A percentile compares a stretch with the other conserved stretches of the same genome.
These are phyloP conservation scores for Temnothorax ravouxi DNA, from an alignment of 2,888 invertebrate genomes.

Conservation along the genomic window DNA sequence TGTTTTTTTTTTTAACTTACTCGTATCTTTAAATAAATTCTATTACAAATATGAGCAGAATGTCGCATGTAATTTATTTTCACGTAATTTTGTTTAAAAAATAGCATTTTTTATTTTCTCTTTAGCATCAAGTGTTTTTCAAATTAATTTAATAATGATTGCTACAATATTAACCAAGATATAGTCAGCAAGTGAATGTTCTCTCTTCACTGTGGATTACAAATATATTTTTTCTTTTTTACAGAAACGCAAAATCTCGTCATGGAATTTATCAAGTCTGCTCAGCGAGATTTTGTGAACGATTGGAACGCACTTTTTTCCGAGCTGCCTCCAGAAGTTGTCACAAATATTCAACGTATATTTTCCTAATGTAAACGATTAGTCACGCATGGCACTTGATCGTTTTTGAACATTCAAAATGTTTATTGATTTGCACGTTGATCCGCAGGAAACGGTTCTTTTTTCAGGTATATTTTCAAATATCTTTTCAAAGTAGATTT, in stretches of 20 bases:
- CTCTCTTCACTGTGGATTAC: neutral
- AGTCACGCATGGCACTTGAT: neutral
- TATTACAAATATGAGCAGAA: neutral
- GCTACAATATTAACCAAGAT: neutral
- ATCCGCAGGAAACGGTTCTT: neutral
- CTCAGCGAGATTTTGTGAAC: slow-evolving; percentile 88
- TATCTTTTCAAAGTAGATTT: neutral
- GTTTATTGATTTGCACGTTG: slow-evolving; percentile 6
- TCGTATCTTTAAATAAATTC: neutral
- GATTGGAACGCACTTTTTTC: slow-evolving; percentile 86
- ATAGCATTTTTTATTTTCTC: neutral
- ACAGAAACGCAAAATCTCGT: slow-evolving; percentile 87
- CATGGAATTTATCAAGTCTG: slow-evolving; percentile 87
- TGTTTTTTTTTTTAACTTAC: neutral
- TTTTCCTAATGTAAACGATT: slow-evolving; percentile 61
- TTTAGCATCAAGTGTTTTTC: neutral
- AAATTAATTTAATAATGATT: neutral
- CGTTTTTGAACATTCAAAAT: neutral
- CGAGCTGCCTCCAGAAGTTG: slow-evolving; percentile 69
- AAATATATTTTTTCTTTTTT: slow-evolving; percentile 72
- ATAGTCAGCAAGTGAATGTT: neutral
- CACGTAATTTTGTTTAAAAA: neutral
- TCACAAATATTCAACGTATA: slow-evolving; percentile 66
- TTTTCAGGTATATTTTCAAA: neutral
- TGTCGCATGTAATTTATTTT: neutral